Percentiles rank a stretch among this genome's conserved stretches.
phyloP scores from a whole-genome alignment of 2,888 invertebrate species.

The Nematopogon swammerdamellus region DNA sequence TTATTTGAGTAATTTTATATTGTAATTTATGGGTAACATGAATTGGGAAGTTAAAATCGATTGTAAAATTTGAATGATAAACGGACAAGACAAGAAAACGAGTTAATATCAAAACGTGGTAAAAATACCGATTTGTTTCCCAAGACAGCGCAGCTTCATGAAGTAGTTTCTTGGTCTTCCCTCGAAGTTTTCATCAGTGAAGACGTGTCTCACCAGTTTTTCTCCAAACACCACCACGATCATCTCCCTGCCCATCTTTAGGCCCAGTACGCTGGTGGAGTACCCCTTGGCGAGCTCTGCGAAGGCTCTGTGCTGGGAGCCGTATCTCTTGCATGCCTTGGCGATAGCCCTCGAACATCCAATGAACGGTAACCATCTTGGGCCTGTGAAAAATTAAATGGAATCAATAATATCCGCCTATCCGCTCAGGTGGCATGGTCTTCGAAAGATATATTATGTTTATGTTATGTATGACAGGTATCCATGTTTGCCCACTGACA shows the following conservation, averaged over 20 bases:
- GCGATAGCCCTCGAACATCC: slow-evolving; percentile 29
- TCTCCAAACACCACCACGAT: slow-evolving; percentile 61
- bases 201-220: slow-evolving; percentile 59
- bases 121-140: slow-evolving; percentile 62
- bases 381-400: slow-evolving; percentile 22
- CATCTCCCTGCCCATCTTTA: slow-evolving; percentile 61
- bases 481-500: too few species aligned
- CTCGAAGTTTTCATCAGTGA: slow-evolving; percentile 62
- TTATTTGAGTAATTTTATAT: too few species aligned
- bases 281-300: slow-evolving; percentile 54
- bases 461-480: too few species aligned
- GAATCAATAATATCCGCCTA: background rate
- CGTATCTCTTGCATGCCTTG: slow-evolving; percentile 22
- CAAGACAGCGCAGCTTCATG: slow-evolving; percentile 62
- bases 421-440: background rate
- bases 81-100: too few species aligned
- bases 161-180: slow-evolving; percentile 71
- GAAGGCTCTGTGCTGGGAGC: slow-evolving; percentile 59
- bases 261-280: slow-evolving; percentile 61
- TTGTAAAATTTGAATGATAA: too few species aligned
- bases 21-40: too few species aligned
- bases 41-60: too few species aligned
- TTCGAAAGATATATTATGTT: too few species aligned
- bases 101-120: too few species aligned
- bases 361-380: slow-evolving; percentile 38